Evolutionary conservation across 2,888 invertebrate genomes (phyloP).

Genomic region (Hydriomena furcata): DNA sequence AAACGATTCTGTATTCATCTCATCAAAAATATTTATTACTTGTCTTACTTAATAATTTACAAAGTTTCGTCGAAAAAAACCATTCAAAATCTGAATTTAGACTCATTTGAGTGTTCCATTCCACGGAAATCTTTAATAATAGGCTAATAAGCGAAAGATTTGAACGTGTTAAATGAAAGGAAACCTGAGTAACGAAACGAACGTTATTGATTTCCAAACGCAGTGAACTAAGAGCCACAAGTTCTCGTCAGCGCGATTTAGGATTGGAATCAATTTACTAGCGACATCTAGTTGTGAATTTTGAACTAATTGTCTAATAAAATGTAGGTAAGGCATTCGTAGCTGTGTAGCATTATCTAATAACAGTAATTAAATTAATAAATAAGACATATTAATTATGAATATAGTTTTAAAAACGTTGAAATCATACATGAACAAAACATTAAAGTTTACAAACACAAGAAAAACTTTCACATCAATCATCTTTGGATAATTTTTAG

Average conservation of each 20-base stretch:
- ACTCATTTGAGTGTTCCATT: slow-evolving; percentile 89
- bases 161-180: slow-evolving; percentile 87
- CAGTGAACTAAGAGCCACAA: not conserved
- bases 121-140: slow-evolving; percentile 92
- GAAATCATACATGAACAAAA: no score
- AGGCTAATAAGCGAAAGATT: slow-evolving; percentile 92
- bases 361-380: no score
- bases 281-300: slow-evolving; percentile 8
- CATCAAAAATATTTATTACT: no score
- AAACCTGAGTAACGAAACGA: slow-evolving; percentile 78
- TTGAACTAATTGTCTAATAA: not conserved
- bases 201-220: not conserved
- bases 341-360: no score
- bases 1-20: no score
- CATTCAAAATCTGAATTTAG: slow-evolving; percentile 56
- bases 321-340: no score
- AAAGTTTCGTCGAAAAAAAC: not conserved
- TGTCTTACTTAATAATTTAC: no score
- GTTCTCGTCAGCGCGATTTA: slow-evolving; percentile 10
- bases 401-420: no score
- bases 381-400: no score
- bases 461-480: no score
- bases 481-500: no score
- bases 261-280: slow-evolving; percentile 3
- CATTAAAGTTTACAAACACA: no score